Conservation (phyloP, 1,140 invertebrate species). For the Drosophila trapezifrons region DNA sequence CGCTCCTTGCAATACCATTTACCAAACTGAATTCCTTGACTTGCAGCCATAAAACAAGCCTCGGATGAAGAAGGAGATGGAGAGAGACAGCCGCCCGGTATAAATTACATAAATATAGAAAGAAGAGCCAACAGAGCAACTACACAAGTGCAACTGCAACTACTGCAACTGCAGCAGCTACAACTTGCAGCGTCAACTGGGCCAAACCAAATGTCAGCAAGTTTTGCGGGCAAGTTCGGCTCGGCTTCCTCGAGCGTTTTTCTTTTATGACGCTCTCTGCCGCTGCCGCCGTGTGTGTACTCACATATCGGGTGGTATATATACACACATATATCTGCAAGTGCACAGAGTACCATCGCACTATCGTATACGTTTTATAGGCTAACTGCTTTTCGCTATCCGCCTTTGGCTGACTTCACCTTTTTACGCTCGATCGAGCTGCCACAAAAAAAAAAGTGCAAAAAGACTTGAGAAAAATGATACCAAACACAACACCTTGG, state of each 20-base stretch:
- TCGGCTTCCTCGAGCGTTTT: slow-evolving; percentile 31
- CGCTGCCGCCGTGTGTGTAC: slow-evolving; percentile 29
- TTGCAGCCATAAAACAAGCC: slow-evolving; percentile 39
- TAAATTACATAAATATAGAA: slow-evolving; percentile 43
- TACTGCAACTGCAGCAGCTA: slow-evolving; percentile 28
- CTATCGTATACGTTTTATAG: slow-evolving; percentile 57
- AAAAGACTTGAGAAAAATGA: slow-evolving; percentile 25
- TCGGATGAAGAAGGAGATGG: slow-evolving; percentile 6
- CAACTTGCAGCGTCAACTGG: slow-evolving; percentile 61
- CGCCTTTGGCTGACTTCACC: slow-evolving; percentile 74
- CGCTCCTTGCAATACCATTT: slow-evolving; percentile 12
- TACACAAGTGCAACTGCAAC: slow-evolving; percentile 21
- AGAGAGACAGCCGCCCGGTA: slow-evolving; percentile 15
- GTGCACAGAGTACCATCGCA: slow-evolving; percentile 26
- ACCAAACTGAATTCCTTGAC: slow-evolving; percentile 12
- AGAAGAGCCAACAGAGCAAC: slow-evolving; percentile 24
- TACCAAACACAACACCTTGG: neutral
- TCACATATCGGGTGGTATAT: slow-evolving; percentile 23
- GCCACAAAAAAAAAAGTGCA: slow-evolving; percentile 9
- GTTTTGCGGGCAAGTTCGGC: slow-evolving; percentile 53
- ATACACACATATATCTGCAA: slow-evolving; percentile 33
- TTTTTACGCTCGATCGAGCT: slow-evolving; percentile 66
- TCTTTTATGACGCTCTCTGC: slow-evolving; percentile 49
- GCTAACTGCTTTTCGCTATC: slow-evolving; percentile 64
- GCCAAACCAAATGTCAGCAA: slow-evolving; percentile 76